phyloP scores from a whole-genome alignment of 2,113 vertebrate genomes.

The Pituophis catenifer region DNA sequence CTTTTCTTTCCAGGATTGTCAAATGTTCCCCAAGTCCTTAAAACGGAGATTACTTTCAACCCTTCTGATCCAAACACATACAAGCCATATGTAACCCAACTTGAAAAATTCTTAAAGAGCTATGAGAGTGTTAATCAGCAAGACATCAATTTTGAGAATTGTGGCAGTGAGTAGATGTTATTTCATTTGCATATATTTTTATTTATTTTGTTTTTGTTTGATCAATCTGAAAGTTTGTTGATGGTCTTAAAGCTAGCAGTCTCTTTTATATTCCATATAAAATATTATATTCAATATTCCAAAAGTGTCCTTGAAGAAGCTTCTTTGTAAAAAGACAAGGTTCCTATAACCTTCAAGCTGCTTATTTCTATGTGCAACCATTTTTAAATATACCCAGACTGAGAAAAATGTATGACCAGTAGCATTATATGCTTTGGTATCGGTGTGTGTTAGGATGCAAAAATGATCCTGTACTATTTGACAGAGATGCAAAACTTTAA shows the following conservation, averaged over 20 bases:
- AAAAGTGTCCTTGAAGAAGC: not conserved
- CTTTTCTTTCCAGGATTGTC: conserved; percentile 67
- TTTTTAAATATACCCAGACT: not conserved
- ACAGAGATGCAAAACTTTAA: not conserved
- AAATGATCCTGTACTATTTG: not conserved
- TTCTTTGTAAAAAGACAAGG: fast-evolving
- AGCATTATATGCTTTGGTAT: not conserved
- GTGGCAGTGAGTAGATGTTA: conserved; percentile 73
- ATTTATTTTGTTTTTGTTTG: not conserved
- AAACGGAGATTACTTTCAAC: conserved; percentile 82
- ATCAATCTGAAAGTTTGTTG: not conserved
- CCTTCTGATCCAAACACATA: conserved; percentile 41
- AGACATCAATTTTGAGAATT: conserved; percentile 73
- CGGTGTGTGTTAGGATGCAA: fast-evolving
- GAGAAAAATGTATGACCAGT: not conserved
- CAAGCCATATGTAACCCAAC: conserved; percentile 52
- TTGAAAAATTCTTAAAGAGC: conserved; percentile 64
- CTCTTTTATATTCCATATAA: not conserved
- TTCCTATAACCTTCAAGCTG: not conserved
- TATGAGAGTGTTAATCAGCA: conserved; percentile 65
- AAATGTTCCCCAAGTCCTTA: conserved; percentile 73
- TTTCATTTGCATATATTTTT: not conserved
- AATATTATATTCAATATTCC: not conserved
- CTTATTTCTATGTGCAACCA: not conserved
- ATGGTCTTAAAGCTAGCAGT: not conserved